phyloP scores from a whole-genome alignment of 1,140 invertebrate genomes.

The Pseudobourletiella spinata region DNA sequence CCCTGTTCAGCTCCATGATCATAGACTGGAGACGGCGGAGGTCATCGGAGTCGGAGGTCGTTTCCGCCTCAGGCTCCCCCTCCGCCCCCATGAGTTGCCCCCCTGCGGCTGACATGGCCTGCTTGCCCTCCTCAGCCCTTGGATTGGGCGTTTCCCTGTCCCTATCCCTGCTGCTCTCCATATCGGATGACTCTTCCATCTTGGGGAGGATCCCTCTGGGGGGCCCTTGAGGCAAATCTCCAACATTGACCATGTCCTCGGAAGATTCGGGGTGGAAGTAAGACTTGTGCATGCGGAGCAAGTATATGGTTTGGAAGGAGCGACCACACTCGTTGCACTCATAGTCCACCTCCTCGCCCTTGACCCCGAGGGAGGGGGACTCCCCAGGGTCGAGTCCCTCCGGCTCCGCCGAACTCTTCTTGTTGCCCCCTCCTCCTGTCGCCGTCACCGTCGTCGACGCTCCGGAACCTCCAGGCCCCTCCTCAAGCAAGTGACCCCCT shows the following conservation, averaged over 20 bases:
- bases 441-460: background rate
- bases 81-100: background rate
- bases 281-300: slow-evolving; percentile 48
- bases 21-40: slow-evolving; percentile 81
- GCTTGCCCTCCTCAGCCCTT: background rate
- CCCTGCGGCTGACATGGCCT: background rate
- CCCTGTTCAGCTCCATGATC: slow-evolving; percentile 77
- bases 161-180: background rate
- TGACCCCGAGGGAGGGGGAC: background rate
- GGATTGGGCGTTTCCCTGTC: background rate
- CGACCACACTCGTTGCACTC: slow-evolving; percentile 50
- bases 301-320: slow-evolving; percentile 47
- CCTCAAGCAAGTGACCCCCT: background rate
- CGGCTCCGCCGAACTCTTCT: background rate
- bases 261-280: slow-evolving; percentile 42
- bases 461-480: background rate
- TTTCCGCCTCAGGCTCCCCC: slow-evolving; percentile 34
- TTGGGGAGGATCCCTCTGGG: too few species aligned
- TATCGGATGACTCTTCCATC: slow-evolving; percentile 4
- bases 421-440: background rate
- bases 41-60: slow-evolving; percentile 49
- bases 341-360: slow-evolving; percentile 37
- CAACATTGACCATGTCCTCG: slow-evolving; percentile 6
- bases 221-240: too few species aligned
- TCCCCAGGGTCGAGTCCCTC: background rate